A percentile compares a stretch with the other conserved stretches of the same genome.
phyloP scores from a whole-genome alignment of 2,113 vertebrate species.

The Crypturellus undulatus region DNA sequence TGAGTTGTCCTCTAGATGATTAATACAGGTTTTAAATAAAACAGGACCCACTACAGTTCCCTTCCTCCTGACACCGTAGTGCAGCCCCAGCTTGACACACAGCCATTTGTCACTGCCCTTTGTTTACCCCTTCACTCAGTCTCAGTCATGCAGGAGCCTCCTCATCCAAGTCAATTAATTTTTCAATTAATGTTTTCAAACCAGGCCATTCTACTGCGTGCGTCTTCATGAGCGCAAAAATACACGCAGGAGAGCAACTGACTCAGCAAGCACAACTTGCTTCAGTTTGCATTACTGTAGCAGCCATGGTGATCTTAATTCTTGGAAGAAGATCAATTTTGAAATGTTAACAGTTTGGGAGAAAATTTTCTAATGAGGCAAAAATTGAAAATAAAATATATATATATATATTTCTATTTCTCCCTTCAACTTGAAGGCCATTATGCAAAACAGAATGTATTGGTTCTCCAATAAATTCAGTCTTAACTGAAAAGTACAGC shows the following conservation, averaged over 20 bases:
- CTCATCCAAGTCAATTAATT: conserved; percentile 37
- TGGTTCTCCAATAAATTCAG: not conserved
- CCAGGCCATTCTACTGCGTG: not conserved
- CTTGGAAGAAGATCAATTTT: conserved; percentile 14
- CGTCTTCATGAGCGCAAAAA: not conserved
- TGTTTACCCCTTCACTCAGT: not conserved
- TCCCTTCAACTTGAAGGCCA: not conserved
- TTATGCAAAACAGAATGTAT: not conserved
- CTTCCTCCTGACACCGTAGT: not conserved
- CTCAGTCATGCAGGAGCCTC: not conserved
- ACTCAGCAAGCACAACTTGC: not conserved
- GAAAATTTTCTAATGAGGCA: not conserved
- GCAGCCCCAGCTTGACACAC: not conserved
- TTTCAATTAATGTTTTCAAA: conserved; percentile 39
- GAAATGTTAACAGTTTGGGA: not conserved
- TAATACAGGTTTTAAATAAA: conserved; percentile 7
- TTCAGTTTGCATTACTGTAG: not conserved
- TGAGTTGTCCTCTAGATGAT: not conserved
- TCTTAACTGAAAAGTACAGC: not conserved
- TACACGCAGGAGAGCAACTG: not conserved
- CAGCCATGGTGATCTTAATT: not conserved
- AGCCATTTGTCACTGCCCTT: not conserved
- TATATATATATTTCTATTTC: not conserved
- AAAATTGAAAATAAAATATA: not conserved
- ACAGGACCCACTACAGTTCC: not conserved